A percentile compares a stretch with the other conserved stretches of the same genome.
These are phyloP conservation scores for Mesitornis unicolor DNA, from an alignment of 2,113 vertebrate genomes.

Conservation along the genomic window DNA sequence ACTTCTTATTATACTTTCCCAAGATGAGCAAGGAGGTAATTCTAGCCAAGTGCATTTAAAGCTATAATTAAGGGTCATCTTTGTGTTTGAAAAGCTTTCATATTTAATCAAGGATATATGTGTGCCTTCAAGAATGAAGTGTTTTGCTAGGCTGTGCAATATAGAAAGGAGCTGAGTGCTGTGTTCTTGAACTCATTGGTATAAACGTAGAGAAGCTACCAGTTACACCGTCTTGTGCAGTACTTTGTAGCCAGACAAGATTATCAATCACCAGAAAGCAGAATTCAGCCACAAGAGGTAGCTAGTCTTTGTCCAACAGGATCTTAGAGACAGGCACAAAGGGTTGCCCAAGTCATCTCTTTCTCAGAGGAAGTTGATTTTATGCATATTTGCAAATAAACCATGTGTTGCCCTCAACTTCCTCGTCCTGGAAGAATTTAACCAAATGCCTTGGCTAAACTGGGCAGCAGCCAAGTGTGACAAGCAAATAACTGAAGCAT, in stretches of 20 bases:
- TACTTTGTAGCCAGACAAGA: not conserved
- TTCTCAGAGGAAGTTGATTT: not conserved
- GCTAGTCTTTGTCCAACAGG: not conserved
- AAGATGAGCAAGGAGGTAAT: not conserved
- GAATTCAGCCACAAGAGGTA: not conserved
- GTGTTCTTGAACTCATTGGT: not conserved
- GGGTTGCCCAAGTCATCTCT: not conserved
- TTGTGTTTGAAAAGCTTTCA: conserved; percentile 22
- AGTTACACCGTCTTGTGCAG: not conserved
- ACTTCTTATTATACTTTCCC: conserved; percentile 12
- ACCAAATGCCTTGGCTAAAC: not conserved
- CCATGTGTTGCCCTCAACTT: not conserved
- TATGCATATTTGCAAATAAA: not conserved
- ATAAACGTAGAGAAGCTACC: not conserved
- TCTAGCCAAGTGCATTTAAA: conserved; percentile 2
- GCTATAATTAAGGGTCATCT: conserved; percentile 38
- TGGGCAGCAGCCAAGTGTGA: not conserved
- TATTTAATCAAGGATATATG: not conserved
- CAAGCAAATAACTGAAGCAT: not conserved
- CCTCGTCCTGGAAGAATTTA: not conserved
- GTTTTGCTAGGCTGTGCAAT: not conserved
- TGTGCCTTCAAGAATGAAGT: not conserved
- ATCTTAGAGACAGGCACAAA: not conserved
- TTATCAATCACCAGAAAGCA: not conserved
- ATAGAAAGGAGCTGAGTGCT: not conserved